phyloP scores from a whole-genome alignment of 1,140 invertebrate genomes.

The Wiebesia pumilae region DNA sequence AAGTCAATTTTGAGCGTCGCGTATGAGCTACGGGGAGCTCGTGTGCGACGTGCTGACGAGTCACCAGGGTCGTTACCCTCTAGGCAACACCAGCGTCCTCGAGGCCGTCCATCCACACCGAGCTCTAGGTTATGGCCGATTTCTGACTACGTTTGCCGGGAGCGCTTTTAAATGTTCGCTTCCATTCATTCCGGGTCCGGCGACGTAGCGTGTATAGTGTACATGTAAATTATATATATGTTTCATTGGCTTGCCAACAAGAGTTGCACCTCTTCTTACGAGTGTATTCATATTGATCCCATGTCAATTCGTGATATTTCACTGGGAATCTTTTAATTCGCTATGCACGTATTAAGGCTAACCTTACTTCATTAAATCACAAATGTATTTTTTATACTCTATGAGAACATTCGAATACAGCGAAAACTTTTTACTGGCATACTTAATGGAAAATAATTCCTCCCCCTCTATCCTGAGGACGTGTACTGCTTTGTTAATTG shows the following conservation, averaged over 20 bases:
- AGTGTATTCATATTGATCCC: not conserved
- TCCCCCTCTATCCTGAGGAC: not conserved
- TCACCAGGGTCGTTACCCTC: slow-evolving; percentile 26
- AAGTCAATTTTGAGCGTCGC: not conserved
- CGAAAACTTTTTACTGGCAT: not conserved
- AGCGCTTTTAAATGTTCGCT: too few species aligned
- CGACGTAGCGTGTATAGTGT: too few species aligned
- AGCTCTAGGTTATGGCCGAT: too few species aligned
- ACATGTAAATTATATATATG: too few species aligned
- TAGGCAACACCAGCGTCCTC: not conserved
- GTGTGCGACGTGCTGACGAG: not conserved
- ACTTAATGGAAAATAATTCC: not conserved
- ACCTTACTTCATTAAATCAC: not conserved
- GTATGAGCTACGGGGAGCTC: not conserved
- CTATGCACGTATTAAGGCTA: not conserved
- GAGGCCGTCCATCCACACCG: too few species aligned
- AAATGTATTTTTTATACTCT: not conserved
- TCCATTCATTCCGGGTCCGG: too few species aligned
- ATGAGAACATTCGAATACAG: not conserved
- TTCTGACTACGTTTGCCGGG: too few species aligned
- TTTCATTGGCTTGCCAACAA: not conserved
- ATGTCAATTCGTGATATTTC: not conserved
- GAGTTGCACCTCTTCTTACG: not conserved
- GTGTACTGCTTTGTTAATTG: not conserved
- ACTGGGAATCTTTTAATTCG: not conserved